Base-by-base conservation (phyloP, 2,113 vertebrate species). In the Vulpes vulpes region DNA sequence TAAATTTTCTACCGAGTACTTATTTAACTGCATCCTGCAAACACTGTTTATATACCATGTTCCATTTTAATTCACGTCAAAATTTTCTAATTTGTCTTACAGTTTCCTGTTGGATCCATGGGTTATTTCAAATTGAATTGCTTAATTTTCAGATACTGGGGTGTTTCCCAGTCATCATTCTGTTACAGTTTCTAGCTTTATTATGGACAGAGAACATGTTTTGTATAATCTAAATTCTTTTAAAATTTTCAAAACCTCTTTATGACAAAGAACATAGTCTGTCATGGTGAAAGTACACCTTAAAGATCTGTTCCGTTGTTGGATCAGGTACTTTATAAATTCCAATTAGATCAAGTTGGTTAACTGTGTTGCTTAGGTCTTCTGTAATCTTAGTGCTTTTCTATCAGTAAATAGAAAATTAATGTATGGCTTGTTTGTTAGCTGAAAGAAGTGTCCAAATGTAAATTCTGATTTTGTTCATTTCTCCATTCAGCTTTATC, bases 151-250 rank as follows among this genome's bases (percentile, higher is more conserved):
- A 67, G 53, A 17, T 86, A 67, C 51, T 53, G 51, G 35, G 14
- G 4, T 5, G 38, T 43, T 93, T 95, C 43, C 8, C 14, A 19
- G 17, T n/a, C 11, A 93, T 67, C 35, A 74, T 80, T 74, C 10
- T 78, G 4, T 91, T 96, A 43, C 23, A 25, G 67, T 78, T 92
- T 73, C 23, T 80, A 49, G 17, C 51, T 51, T 51, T 57, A 19
- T 86, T 59, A 53, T 60, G 32, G 1, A 59, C 32, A 51, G 8
- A 85, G 2, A 90, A 74, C 3, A 51, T 25, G 64, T 55, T 73
- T 74, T 95, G 1, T 69, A 12, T 43, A 93, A 87, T 71, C 62
- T 76, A 91, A 78, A 78, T 87, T 95, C 0, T 81, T 95, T 87
- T 62, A 69, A 86, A 67, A 43, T n/a, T 55, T 30, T 43, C 38